phyloP scores from a whole-genome alignment of 2,113 vertebrate species.

The Apteryx mantelli region DNA sequence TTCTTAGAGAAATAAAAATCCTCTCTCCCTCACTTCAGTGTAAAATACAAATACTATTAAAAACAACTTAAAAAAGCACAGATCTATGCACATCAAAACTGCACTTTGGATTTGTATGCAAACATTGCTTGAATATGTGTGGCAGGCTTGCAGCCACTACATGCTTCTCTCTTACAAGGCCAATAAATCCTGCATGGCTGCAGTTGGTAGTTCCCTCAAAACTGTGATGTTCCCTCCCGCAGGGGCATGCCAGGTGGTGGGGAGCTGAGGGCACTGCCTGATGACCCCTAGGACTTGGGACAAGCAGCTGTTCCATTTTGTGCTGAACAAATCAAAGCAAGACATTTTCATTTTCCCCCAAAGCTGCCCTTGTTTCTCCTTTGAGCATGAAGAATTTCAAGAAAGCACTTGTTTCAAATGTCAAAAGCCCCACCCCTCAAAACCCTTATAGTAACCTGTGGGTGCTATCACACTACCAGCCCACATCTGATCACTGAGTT shows the following conservation, averaged over 20 bases:
- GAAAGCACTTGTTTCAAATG: too few species aligned
- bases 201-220: not conserved
- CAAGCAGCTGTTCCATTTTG: too few species aligned
- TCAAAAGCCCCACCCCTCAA: too few species aligned
- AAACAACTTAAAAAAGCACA: not conserved
- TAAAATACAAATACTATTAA: not conserved
- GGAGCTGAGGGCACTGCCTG: not conserved
- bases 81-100: not conserved
- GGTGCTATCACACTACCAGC: not conserved
- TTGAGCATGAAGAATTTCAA: too few species aligned
- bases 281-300: too few species aligned
- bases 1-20: not conserved
- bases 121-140: not conserved
- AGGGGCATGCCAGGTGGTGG: not conserved
- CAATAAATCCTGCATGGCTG: not conserved
- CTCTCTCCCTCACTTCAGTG: not conserved
- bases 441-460: not conserved
- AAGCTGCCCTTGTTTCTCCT: too few species aligned
- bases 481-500: not conserved
- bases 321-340: too few species aligned
- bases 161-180: not conserved
- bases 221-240: accelerated
- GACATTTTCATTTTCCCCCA: too few species aligned
- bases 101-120: not conserved
- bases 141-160: not conserved